Percentiles rank a stretch among this genome's conserved stretches.
Conservation (phyloP, 2,797 vertebrate species). For the Lophius americanus region DNA sequence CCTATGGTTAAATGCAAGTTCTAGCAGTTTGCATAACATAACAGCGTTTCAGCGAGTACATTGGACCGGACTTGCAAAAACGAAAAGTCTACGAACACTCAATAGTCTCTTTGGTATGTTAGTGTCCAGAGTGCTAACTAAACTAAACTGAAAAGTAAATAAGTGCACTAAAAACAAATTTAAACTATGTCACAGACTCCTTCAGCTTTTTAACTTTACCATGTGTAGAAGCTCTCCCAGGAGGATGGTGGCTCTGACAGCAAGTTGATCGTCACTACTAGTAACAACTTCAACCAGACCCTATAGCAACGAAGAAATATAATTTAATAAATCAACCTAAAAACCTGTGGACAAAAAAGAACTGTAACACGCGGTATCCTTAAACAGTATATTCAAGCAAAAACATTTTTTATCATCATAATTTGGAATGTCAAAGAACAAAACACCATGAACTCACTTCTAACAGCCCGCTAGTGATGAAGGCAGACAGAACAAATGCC, state of each 20-base stretch:
- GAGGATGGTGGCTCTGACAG: slow-evolving; percentile 94
- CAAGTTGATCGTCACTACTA: slow-evolving; percentile 93
- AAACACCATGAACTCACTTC: slow-evolving; percentile 82
- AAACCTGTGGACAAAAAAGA: neutral
- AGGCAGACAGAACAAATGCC: slow-evolving; percentile 94
- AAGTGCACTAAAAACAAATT: neutral
- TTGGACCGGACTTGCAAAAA: neutral
- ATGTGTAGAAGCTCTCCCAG: slow-evolving; percentile 94
- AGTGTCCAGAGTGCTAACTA: neutral
- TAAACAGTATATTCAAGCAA: no score
- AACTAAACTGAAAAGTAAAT: neutral
- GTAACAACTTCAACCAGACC: slow-evolving; percentile 97
- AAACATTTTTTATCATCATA: neutral
- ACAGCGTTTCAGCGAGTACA: no score
- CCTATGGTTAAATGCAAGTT: no score
- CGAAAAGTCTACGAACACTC: neutral
- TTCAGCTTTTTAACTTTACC: slow-evolving; percentile 74
- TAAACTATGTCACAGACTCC: neutral
- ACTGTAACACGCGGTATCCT: neutral
- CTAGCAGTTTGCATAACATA: no score
- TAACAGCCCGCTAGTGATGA: slow-evolving; percentile 93
- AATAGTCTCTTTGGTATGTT: neutral
- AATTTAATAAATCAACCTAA: neutral
- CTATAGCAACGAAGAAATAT: slow-evolving; percentile 65
- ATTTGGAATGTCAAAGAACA: neutral